phyloP scores from a whole-genome alignment of 35 echinoderm and acorn worm species.

The Holothuria glaberrima region DNA sequence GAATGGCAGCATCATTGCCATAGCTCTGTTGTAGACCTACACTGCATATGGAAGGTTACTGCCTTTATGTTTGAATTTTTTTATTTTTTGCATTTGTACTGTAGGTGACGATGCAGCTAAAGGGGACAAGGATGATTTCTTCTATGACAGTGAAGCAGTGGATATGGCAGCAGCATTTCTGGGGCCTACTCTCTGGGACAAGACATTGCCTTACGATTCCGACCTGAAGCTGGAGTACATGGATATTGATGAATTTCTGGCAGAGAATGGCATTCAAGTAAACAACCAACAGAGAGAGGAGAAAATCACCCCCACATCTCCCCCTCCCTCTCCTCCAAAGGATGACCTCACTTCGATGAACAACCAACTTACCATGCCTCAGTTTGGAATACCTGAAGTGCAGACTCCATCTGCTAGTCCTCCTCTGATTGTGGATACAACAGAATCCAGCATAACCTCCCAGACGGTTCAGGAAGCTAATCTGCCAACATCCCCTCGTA shows the following conservation, averaged over 20 bases:
- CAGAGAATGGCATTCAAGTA: conserved; percentile 82
- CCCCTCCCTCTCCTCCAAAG: no score
- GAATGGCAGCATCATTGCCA: no score
- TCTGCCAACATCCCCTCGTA: not conserved
- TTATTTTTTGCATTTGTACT: conserved; percentile 25
- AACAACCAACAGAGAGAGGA: not conserved
- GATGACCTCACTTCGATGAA: not conserved
- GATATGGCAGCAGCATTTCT: conserved; percentile 91
- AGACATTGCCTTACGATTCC: conserved; percentile 71
- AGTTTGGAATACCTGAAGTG: no score
- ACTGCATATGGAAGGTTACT: no score
- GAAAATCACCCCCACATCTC: not conserved
- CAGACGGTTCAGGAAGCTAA: not conserved
- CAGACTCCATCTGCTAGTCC: not conserved
- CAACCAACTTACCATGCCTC: not conserved
- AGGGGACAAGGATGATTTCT: conserved; percentile 59
- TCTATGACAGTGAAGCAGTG: conserved; percentile 45
- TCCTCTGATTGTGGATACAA: not conserved
- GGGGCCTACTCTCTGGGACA: conserved; percentile 94
- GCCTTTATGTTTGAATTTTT: no score
- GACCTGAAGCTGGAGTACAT: conserved; percentile 99
- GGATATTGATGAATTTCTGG: conserved; percentile 94
- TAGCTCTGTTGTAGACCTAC: no score
- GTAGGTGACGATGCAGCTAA: conserved; percentile 29
- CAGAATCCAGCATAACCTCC: not conserved